phyloP scores from a whole-genome alignment of 2,888 invertebrate genomes.

The Polyommatus iphigenia region DNA sequence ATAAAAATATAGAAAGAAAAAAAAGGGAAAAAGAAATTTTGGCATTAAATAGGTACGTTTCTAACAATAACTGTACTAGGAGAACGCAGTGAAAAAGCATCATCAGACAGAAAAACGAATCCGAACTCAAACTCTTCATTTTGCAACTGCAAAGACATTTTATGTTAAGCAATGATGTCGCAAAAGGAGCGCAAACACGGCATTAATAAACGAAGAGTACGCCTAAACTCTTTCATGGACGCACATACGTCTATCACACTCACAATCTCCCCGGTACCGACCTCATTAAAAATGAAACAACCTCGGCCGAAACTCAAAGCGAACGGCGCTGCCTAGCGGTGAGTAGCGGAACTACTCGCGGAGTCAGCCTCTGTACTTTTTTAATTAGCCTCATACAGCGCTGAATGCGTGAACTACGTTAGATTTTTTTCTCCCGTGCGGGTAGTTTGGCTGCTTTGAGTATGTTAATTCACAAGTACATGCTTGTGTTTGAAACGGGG shows the following conservation, averaged over 20 bases:
- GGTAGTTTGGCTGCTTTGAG: constrained; percentile 77
- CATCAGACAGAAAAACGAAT: constrained; percentile 19
- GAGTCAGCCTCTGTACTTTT: constrained; percentile 75
- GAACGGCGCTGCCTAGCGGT: constrained; percentile 70
- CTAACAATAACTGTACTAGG: not conserved
- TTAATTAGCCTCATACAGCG: constrained; percentile 77
- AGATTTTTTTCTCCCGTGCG: constrained; percentile 66
- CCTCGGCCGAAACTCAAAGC: constrained; percentile 69
- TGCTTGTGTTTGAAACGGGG: constrained; percentile 56
- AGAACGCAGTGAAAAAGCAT: constrained; percentile 5
- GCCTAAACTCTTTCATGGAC: constrained; percentile 65
- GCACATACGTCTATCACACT: constrained; percentile 51
- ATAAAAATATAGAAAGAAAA: not conserved
- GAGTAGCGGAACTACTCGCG: constrained; percentile 77
- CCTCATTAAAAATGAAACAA: constrained; percentile 78
- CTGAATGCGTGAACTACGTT: constrained; percentile 75
- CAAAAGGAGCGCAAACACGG: constrained; percentile 40
- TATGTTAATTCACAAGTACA: constrained; percentile 75
- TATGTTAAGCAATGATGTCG: constrained; percentile 15
- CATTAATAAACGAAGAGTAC: constrained; percentile 67
- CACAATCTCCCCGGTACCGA: constrained; percentile 64
- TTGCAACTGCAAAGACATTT: not conserved
- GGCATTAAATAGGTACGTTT: not conserved
- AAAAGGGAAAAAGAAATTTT: not conserved
- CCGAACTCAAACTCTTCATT: constrained; percentile 13